These are phyloP conservation scores for Seriola aureovittata DNA, from an alignment of 2,113 vertebrate genomes.

Conservation along the genomic window DNA sequence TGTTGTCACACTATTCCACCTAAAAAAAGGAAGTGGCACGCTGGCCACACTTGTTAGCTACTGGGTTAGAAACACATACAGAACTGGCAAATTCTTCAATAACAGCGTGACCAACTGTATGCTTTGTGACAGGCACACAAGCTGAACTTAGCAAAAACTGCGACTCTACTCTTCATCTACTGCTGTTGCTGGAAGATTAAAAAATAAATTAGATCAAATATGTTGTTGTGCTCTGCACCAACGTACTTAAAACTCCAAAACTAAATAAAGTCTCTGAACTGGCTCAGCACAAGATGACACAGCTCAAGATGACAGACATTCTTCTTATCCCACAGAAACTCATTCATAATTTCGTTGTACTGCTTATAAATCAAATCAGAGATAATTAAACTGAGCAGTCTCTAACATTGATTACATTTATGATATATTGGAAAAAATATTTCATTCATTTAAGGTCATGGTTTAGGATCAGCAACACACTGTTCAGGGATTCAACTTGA, in stretches of 20 bases:
- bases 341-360: too few relatives aligned
- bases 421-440: not conserved
- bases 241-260: too few relatives aligned
- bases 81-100: slow-evolving; percentile 19
- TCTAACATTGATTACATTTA: too few relatives aligned
- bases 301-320: too few relatives aligned
- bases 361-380: too few relatives aligned
- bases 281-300: too few relatives aligned
- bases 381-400: too few relatives aligned
- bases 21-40: not conserved
- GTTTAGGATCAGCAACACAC: not conserved
- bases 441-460: not conserved
- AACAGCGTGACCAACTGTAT: not conserved
- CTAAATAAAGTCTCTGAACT: too few relatives aligned
- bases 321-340: too few relatives aligned
- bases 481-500: slow-evolving; percentile 3
- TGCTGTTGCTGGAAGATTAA: slow-evolving; percentile 7
- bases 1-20: too few relatives aligned
- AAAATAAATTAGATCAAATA: not conserved
- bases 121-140: slow-evolving; percentile 2
- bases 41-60: not conserved
- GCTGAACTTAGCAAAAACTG: slow-evolving; percentile 21
- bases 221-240: too few relatives aligned
- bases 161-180: not conserved
- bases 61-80: not conserved